phyloP scores from a whole-genome alignment of 2,797 vertebrate genomes.

The Sebastes cheni region DNA sequence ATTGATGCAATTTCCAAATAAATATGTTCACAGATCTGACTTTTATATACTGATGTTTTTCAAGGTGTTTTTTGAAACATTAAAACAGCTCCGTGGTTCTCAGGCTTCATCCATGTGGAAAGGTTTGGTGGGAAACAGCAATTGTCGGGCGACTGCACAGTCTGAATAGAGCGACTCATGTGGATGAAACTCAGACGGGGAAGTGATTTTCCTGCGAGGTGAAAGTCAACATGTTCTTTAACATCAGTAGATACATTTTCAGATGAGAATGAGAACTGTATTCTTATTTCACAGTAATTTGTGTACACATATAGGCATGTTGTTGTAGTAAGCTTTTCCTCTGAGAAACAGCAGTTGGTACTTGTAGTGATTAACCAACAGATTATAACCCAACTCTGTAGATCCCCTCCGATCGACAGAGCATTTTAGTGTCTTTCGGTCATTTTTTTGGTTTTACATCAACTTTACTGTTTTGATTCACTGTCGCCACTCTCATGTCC shows the following conservation, averaged over 20 bases:
- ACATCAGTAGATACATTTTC: neutral
- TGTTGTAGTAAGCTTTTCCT: neutral
- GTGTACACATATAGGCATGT: neutral
- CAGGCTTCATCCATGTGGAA: slow-evolving; percentile 35
- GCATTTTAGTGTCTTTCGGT: too few species aligned
- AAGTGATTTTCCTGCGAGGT: slow-evolving; percentile 14
- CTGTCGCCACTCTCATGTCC: neutral
- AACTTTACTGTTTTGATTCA: too few species aligned
- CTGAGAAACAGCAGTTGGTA: neutral
- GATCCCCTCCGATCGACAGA: too few species aligned
- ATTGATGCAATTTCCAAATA: slow-evolving; percentile 18
- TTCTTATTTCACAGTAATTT: accelerated
- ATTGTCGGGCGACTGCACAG: slow-evolving; percentile 41
- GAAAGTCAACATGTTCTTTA: neutral
- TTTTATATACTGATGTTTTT: neutral
- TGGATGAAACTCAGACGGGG: slow-evolving; percentile 16
- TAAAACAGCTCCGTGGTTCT: neutral
- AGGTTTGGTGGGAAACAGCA: slow-evolving; percentile 21
- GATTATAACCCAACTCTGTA: neutral
- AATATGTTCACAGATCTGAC: slow-evolving; percentile 1
- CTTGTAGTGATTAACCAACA: neutral
- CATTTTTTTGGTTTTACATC: neutral
- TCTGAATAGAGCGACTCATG: slow-evolving; percentile 54
- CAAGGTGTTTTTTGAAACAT: neutral
- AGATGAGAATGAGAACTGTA: neutral